Evolutionary conservation across 2,113 vertebrate genomes (phyloP), one percentile per base, ranked within the genome.

Genomic region (Tautogolabrus adspersus): DNA sequence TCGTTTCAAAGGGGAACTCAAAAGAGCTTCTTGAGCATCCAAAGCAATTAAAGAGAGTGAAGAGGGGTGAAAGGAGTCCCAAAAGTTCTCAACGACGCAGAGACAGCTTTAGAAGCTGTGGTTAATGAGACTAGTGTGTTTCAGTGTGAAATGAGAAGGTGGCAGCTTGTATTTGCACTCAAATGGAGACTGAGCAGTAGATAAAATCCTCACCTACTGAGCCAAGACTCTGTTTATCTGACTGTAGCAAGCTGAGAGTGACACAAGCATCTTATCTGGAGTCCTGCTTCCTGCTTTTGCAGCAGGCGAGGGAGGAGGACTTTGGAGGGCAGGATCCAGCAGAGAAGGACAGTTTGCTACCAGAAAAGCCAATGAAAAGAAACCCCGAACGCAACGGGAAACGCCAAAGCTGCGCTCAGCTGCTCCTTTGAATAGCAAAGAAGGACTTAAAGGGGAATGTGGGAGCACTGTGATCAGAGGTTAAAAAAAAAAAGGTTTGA

Each of bases 61-160:
- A 57, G 69, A 81, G 65, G 78, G 56, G 79, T 81, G 79, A 74
- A 77, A 77, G 30, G 57, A 71, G 65, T 87, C 85, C 79, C 85
- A 57, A 22, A 88, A 72, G 88, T 85, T 91, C 73, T 64, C 66
- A 19, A 8, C 47, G 21, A 9, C 12, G 54, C 1, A 3, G 80
- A 69, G 56, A 66, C 47, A 19, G 62, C 69, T 51, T 60, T 72
- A 64, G 54, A 77, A 61, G 72, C 59, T 73, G 75, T 42, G 16
- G 57, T 83, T 91, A 89, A 90, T 88, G 75, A 91, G 82, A 79
- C 73, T 38, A 42, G 75, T 66, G 82, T 59, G 22, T 60, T 75
- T 49, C 77, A 65, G 65, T 62, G 40, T 42, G 55, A 85, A 56
- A 80, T 72, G 61, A 87, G 54, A 71, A 68, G 72, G 23, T 55